Evolutionary conservation across 2,888 invertebrate genomes (phyloP).

Genomic region (Trichacis sp.): DNA sequence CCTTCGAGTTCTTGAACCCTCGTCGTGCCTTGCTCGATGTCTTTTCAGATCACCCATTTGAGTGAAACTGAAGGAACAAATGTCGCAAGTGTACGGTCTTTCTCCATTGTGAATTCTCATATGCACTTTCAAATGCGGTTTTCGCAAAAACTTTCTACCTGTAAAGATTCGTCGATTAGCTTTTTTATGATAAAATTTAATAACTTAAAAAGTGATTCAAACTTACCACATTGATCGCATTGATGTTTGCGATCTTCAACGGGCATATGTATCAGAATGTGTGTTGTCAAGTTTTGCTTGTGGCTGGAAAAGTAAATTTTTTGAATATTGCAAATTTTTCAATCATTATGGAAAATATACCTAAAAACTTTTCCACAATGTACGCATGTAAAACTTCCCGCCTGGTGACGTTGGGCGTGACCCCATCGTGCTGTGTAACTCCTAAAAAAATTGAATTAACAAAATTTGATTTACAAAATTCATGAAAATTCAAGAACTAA

Average conservation of each 20-base stretch:
- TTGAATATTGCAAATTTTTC: no score
- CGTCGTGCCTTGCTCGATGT: slow-evolving; percentile 46
- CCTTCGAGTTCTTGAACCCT: slow-evolving; percentile 14
- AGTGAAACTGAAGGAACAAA: slow-evolving; percentile 51
- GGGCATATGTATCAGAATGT: slow-evolving; percentile 47
- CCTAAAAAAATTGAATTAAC: slow-evolving; percentile 30
- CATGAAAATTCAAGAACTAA: slow-evolving; percentile 29
- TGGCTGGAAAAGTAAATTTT: slow-evolving; percentile 35
- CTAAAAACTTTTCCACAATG: slow-evolving; percentile 50
- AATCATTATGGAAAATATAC: slow-evolving; percentile 14
- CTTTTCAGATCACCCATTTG: slow-evolving; percentile 52
- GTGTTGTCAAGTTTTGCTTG: slow-evolving; percentile 48
- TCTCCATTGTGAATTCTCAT: slow-evolving; percentile 52
- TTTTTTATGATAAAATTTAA: no score
- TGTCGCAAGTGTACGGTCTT: slow-evolving; percentile 52
- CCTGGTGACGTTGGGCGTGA: slow-evolving; percentile 46
- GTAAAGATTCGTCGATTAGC: no score
- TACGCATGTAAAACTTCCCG: slow-evolving; percentile 47
- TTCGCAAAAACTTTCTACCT: slow-evolving; percentile 45
- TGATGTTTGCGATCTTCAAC: slow-evolving; percentile 50
- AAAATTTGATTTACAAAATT: not conserved
- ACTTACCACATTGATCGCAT: slow-evolving; percentile 43
- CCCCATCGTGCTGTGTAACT: slow-evolving; percentile 48
- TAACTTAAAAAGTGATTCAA: no score
- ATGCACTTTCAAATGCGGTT: slow-evolving; percentile 49